Evolutionary conservation across 2,888 invertebrate species (phyloP), one percentile per base, ranked within the genome.

Genomic region (Chaetogeoica ovagalla): DNA sequence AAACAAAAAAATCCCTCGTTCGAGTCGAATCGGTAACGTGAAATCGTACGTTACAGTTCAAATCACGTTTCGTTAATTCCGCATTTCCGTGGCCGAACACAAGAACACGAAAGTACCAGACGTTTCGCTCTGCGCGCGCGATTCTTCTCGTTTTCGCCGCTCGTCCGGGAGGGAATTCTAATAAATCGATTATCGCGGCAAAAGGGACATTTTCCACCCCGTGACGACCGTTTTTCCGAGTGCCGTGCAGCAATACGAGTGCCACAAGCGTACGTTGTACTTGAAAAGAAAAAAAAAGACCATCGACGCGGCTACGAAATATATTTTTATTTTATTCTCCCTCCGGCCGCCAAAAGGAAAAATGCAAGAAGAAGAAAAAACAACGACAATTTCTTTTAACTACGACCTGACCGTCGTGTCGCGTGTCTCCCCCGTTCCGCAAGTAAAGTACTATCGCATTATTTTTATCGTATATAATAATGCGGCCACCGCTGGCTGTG

Each of bases 281-380:
- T 13, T 15, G 1, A 48, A 9, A 9, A 48, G 11, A 2, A 48
- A 9, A 13, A 48, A 13, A 3, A 48, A 2, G 48, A 48, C 13
- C 3, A 48, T 13, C 21, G 48, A 43, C 43, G 37, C 52, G 37
- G 62, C 23, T 15, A 2, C 37, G 39, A 65, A 57, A 65, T 74
- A 65, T 74, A 65, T 65, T 63, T 65, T 65, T 75, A 43, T 75
- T 65, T 75, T 75, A 57, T 66, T 65, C 57, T 75, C 65, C 55
- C 55, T 65, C 13, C 39, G 19, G 57, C 11, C 39, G n/a, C n/a
- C n/a, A n/a, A n/a, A n/a, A n/a, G n/a, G n/a, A n/a, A n/a, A n/a
- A n/a, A n/a, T n/a, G n/a, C n/a, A 37, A 65, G 65, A 62, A 19
- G 19, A 19, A 55, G 5, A 55, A 52, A 73, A 48, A 48, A 57